A percentile compares a stretch with the other conserved stretches of the same genome.
phyloP scores from a whole-genome alignment of 2,888 invertebrate genomes.

The Buathra laborator region DNA sequence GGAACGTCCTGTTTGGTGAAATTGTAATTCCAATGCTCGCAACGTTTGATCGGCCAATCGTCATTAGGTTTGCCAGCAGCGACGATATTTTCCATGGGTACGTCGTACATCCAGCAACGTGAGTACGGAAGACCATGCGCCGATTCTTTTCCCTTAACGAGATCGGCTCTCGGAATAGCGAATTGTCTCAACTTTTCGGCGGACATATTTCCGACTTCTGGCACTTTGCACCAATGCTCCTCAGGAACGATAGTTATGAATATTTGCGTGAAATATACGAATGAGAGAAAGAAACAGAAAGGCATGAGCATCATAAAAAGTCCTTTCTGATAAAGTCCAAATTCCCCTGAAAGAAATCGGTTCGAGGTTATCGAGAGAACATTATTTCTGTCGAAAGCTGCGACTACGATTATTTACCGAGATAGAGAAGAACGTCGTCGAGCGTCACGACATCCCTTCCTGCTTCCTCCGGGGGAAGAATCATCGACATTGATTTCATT shows the following conservation, averaged over 20 bases:
- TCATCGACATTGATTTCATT: slow-evolving; percentile 55
- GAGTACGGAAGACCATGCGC: slow-evolving; percentile 71
- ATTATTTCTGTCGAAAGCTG: background rate
- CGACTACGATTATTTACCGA: slow-evolving; percentile 65
- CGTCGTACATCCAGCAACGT: slow-evolving; percentile 76
- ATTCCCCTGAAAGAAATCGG: slow-evolving; percentile 76
- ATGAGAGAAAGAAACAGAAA: slow-evolving; percentile 81
- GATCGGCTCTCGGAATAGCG: slow-evolving; percentile 70
- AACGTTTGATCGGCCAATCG: slow-evolving; percentile 69
- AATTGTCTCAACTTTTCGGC: slow-evolving; percentile 72
- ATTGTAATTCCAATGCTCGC: slow-evolving; percentile 71
- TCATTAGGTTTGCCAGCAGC: slow-evolving; percentile 42
- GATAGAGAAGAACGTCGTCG: slow-evolving; percentile 73
- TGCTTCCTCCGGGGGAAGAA: slow-evolving; percentile 1
- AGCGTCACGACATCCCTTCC: slow-evolving; percentile 69
- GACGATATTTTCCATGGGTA: slow-evolving; percentile 69
- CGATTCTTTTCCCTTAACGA: slow-evolving; percentile 66
- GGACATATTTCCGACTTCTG: slow-evolving; percentile 66
- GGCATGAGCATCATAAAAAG: slow-evolving; percentile 80
- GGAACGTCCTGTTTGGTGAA: slow-evolving; percentile 67
- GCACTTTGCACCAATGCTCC: slow-evolving; percentile 80
- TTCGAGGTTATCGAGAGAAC: too few relatives aligned
- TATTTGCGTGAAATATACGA: slow-evolving; percentile 82
- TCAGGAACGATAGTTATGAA: slow-evolving; percentile 80
- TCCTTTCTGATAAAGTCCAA: slow-evolving; percentile 81